A percentile compares a stretch with the other conserved stretches of the same genome.
Evolutionary conservation across 2,797 vertebrate species (phyloP).

Genomic region (Simalia tracyae): DNA sequence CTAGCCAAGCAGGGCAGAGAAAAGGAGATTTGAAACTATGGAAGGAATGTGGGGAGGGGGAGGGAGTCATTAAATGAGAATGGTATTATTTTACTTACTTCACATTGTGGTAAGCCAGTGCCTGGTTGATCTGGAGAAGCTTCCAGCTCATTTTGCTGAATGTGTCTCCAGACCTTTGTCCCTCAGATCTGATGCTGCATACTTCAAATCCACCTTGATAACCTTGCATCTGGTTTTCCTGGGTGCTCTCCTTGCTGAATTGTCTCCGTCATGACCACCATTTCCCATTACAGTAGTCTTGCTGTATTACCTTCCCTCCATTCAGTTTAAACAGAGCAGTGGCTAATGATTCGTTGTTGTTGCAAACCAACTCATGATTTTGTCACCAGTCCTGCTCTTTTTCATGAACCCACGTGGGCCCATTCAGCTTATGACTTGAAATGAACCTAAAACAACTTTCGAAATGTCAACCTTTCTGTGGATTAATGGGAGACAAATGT

Average conservation of each 20-base stretch:
- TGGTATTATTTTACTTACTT: background rate
- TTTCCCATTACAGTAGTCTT: background rate
- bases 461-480: conserved; percentile 16
- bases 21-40: background rate
- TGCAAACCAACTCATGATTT: conserved; percentile 2
- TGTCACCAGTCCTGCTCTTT: conserved; percentile 32
- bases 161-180: background rate
- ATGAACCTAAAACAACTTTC: conserved; percentile 7
- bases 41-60: background rate
- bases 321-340: background rate
- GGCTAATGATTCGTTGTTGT: conserved; percentile 6
- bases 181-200: rapidly evolving
- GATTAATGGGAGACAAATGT: conserved; percentile 46
- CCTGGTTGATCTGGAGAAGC: background rate
- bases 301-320: rapidly evolving
- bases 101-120: background rate
- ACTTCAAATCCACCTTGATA: background rate
- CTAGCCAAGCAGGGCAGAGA: background rate
- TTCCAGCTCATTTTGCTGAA: background rate
- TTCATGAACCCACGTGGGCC: conserved; percentile 7
- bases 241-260: background rate
- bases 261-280: background rate
- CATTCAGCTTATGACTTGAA: conserved; percentile 21
- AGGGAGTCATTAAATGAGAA: background rate
- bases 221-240: background rate